A percentile compares a stretch with the other conserved stretches of the same genome.
Evolutionary conservation across 2,113 vertebrate species (phyloP).

Genomic region (Corapipo altera): DNA sequence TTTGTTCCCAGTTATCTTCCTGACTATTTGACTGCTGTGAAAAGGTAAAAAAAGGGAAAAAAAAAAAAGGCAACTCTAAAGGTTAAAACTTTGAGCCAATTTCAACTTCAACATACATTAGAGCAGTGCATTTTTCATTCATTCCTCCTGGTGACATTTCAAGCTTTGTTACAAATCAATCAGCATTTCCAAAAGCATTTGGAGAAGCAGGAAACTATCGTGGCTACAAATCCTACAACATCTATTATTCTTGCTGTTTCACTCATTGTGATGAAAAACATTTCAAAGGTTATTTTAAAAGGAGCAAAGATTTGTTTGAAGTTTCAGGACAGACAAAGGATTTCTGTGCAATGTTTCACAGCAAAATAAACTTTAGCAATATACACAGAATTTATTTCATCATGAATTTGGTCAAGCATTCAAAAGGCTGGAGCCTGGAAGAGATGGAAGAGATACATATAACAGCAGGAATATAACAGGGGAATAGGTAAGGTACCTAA

Average conservation of each 20-base stretch:
- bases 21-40: background rate
- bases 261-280: background rate
- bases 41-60: background rate
- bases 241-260: conserved; percentile 5
- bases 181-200: conserved; percentile 51
- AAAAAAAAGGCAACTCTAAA: background rate
- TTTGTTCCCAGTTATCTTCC: conserved; percentile 1
- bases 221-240: conserved; percentile 7
- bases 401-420: background rate
- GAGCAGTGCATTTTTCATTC: conserved; percentile 12
- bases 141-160: conserved; percentile 47
- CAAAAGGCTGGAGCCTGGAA: background rate
- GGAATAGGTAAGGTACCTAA: background rate
- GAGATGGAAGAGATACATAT: background rate
- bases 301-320: background rate
- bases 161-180: conserved; percentile 57
- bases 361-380: background rate
- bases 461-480: background rate
- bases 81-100: conserved; percentile 50
- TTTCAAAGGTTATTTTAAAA: conserved; percentile 38
- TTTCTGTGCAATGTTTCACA: background rate
- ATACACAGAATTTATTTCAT: conserved; percentile 2
- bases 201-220: background rate
- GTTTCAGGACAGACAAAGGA: background rate
- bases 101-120: background rate